These are phyloP conservation scores for Himalopsyche japonica DNA, from an alignment of 2,888 invertebrate species.

Conservation along the genomic window DNA sequence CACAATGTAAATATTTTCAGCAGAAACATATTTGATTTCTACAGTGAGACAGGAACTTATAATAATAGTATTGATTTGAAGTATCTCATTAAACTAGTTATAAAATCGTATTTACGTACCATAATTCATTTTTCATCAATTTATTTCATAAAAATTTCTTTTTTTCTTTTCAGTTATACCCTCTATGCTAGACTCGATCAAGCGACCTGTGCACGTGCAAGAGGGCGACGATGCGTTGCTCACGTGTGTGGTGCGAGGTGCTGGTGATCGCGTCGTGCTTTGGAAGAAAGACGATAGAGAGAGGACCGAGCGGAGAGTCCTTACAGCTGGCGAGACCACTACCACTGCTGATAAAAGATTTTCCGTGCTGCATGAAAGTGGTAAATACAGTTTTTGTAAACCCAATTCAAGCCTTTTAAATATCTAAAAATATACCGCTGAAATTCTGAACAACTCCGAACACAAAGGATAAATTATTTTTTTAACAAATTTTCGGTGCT, in stretches of 20 bases:
- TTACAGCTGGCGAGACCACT: constrained; percentile 76
- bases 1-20: too few species aligned
- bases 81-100: too few species aligned
- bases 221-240: constrained; percentile 79
- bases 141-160: background rate
- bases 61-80: too few species aligned
- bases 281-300: constrained; percentile 55
- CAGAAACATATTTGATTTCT: too few species aligned
- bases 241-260: constrained; percentile 77
- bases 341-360: constrained; percentile 76
- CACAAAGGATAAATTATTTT: too few species aligned
- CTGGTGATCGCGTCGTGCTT: constrained; percentile 72
- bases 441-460: too few species aligned
- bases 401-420: too few species aligned
- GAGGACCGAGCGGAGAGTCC: constrained; percentile 69
- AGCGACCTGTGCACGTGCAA: constrained; percentile 58
- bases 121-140: background rate
- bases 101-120: background rate
- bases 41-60: too few species aligned
- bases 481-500: too few species aligned
- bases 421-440: too few species aligned
- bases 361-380: constrained; percentile 74
- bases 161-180: constrained; percentile 11
- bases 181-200: constrained; percentile 16
- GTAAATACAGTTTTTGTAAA: constrained; percentile 53